A percentile compares a stretch with the other conserved stretches of the same genome.
Conservation (phyloP, 2,888 invertebrate species). For the Oscheius onirici region DNA sequence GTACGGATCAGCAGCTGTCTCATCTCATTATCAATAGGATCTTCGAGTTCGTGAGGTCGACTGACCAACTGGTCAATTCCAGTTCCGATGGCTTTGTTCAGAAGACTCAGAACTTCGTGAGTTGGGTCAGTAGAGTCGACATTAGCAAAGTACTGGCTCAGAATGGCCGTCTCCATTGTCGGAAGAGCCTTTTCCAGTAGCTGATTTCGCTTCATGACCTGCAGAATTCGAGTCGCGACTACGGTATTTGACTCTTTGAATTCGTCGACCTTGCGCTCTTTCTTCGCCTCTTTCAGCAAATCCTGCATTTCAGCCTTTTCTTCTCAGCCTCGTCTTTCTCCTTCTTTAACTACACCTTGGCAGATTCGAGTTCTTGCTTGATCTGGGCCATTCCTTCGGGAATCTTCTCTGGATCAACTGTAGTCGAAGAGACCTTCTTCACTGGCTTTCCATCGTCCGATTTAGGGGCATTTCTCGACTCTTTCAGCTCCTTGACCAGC, state of each 20-base stretch:
- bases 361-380: not conserved
- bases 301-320: slow-evolving; percentile 5
- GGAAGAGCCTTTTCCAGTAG: slow-evolving; percentile 16
- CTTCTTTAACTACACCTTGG: not conserved
- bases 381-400: too few species aligned
- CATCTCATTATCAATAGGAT: slow-evolving; percentile 24
- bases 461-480: too few species aligned
- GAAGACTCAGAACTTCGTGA: slow-evolving; percentile 14
- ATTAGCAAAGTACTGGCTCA: not conserved
- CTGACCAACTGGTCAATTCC: slow-evolving; percentile 13
- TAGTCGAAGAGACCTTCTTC: not conserved
- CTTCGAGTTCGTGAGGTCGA: slow-evolving; percentile 25
- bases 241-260: not conserved
- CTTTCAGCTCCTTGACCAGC: slow-evolving; percentile 4
- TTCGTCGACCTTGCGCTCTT: not conserved
- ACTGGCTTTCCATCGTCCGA: too few species aligned
- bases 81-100: slow-evolving; percentile 15
- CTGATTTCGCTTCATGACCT: slow-evolving; percentile 24
- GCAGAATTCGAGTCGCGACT: slow-evolving; percentile 3
- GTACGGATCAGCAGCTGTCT: not conserved
- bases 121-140: not conserved
- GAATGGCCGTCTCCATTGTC: not conserved
- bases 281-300: not conserved
- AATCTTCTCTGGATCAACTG: not conserved
- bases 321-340: not conserved